A percentile compares a stretch with the other conserved stretches of the same genome.
Evolutionary conservation across 2,888 invertebrate genomes (phyloP).

Genomic region (Pheosia gnoma): DNA sequence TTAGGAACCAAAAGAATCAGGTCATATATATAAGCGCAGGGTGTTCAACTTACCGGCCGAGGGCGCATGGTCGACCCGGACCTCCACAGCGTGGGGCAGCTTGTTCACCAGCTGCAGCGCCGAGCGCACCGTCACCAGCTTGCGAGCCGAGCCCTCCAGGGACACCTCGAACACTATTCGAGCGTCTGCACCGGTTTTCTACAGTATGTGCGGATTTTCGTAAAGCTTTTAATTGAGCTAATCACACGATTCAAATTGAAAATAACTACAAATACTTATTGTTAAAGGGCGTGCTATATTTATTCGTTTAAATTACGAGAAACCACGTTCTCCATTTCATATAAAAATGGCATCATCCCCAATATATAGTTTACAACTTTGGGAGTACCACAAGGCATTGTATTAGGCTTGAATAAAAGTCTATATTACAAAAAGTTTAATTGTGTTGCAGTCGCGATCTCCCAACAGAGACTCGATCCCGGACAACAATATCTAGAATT

Average conservation of each 20-base stretch:
- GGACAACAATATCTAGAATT: too few relatives aligned
- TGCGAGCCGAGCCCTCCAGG: conserved; percentile 96
- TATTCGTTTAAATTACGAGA: too few relatives aligned
- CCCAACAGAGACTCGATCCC: too few relatives aligned
- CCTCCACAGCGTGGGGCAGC: conserved; percentile 87
- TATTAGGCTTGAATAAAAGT: neutral
- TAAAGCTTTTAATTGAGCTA: neutral
- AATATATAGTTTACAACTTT: neutral
- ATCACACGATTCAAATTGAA: neutral
- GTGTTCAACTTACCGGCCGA: conserved; percentile 43
- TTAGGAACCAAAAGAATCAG: neutral
- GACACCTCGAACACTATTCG: conserved; percentile 96
- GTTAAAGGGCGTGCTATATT: too few relatives aligned
- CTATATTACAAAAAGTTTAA: neutral
- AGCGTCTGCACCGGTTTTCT: conserved; percentile 83
- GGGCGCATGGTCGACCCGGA: conserved; percentile 68
- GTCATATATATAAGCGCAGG: neutral
- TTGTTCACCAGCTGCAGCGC: conserved; percentile 92
- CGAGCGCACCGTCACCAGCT: conserved; percentile 96
- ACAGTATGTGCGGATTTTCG: conserved; percentile 3
- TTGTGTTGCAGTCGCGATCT: too few relatives aligned
- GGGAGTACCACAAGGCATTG: neutral
- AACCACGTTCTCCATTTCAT: too few relatives aligned
- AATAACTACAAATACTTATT: too few relatives aligned
- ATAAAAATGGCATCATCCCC: neutral